These are phyloP conservation scores for Aratinga solstitialis DNA, from an alignment of 2,797 vertebrate species.

Conservation along the genomic window DNA sequence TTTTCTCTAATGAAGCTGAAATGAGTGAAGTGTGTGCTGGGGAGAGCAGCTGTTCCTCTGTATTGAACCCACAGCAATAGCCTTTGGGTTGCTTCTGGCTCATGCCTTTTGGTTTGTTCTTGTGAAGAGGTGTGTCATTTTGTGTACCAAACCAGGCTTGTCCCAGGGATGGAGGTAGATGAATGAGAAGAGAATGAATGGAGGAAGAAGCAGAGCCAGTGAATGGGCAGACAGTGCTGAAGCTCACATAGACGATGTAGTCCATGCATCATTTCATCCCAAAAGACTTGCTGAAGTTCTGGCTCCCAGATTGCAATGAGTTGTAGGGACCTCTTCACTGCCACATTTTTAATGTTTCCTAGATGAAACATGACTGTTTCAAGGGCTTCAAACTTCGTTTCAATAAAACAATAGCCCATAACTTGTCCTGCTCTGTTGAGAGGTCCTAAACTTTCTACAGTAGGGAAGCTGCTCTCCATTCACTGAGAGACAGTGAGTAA, in stretches of 20 bases:
- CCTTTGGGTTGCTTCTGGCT: not conserved
- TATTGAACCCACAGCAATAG: not conserved
- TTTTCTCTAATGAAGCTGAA: not conserved
- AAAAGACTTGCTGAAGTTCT: not conserved
- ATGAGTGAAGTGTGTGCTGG: rapidly evolving
- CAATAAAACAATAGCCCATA: not conserved
- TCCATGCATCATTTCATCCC: no score
- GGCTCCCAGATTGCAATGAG: not conserved
- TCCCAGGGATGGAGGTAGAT: not conserved
- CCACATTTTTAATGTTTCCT: not conserved
- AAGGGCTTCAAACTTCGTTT: not conserved
- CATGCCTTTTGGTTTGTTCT: not conserved
- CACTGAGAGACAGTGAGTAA: not conserved
- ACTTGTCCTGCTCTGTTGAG: not conserved
- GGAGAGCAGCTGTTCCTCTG: not conserved
- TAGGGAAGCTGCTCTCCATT: not conserved
- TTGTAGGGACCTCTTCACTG: not conserved
- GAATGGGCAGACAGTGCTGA: not conserved
- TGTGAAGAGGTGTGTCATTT: not conserved
- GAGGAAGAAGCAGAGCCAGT: not conserved
- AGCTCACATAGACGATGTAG: rapidly evolving
- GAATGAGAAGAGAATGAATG: not conserved
- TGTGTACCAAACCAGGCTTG: not conserved
- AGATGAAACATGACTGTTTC: not conserved
- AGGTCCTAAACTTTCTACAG: not conserved